Evolutionary conservation across 2,797 vertebrate genomes (phyloP).

Genomic region (Tolypeutes matacus): DNA sequence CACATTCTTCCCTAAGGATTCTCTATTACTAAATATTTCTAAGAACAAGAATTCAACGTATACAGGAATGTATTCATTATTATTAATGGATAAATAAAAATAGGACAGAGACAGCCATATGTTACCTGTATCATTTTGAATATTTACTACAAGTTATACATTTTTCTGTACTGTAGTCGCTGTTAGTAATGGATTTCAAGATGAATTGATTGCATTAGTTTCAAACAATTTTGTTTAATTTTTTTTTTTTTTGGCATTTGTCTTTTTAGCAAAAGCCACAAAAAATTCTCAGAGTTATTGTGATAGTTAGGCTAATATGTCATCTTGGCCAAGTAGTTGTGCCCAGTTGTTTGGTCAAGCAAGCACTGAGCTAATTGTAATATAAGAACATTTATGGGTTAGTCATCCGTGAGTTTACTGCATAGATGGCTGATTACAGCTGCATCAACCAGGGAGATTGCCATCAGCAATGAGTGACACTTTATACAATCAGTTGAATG

Average conservation of each 20-base stretch:
- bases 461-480: too few species aligned
- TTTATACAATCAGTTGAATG: too few species aligned
- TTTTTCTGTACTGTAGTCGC: constrained; percentile 33
- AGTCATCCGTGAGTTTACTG: too few species aligned
- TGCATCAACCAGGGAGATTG: too few species aligned
- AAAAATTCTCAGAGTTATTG: constrained; percentile 21
- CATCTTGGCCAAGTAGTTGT: too few species aligned
- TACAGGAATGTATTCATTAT: constrained; percentile 41
- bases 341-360: too few species aligned
- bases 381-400: too few species aligned
- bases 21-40: constrained; percentile 59
- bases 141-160: neutral
- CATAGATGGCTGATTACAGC: too few species aligned
- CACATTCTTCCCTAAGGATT: constrained; percentile 42
- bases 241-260: neutral
- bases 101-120: constrained; percentile 8
- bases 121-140: neutral
- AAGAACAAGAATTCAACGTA: constrained; percentile 53
- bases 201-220: neutral
- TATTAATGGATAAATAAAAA: constrained; percentile 64
- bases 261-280: constrained; percentile 21
- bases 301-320: too few species aligned
- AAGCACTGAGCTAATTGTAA: too few species aligned
- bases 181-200: constrained; percentile 51
- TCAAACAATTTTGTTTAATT: constrained; percentile 33